Base-by-base conservation (phyloP, 2,113 vertebrate species). In the Serilophus lunatus region DNA sequence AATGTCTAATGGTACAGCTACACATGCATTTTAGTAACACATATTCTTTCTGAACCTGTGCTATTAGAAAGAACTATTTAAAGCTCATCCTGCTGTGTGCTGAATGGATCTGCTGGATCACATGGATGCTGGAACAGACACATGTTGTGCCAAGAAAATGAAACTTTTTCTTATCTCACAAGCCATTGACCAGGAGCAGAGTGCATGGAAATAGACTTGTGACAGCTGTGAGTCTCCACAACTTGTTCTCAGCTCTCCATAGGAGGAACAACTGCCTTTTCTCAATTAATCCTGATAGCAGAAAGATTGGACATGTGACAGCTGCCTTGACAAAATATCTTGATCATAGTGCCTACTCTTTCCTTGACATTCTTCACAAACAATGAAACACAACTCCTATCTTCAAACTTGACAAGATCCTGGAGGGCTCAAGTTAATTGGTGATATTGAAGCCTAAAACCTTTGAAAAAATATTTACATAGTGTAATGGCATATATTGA, bases 321-420 rank as follows among this genome's bases (percentile, higher is more conserved):
- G 57, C 33, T 91, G 40, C 81, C 65, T 89, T 87, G 91, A 92
- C 38, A n/a, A 94, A 95, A 68, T 86, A 61, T 49, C 83, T 92
- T 60, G 65, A 87, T 92, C 78, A 85, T 28, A 75, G 61, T 65
- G 42, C 44, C 92, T 92, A 92, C 71, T 91, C 66, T 86, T 85
- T 90, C 49, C 72, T 82, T 74, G 57, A 20, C 2, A 4, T 20
- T 59, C 63, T 82, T 94, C 51, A 49, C 20, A 77, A 69, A 31
- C 44, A 79, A 69, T 57, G 53, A 76, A 93, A 87, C 36, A 82
- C 45, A 45, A 71, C n/a, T 92, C n/a, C 40, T 68, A 9, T 72
- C 57, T 89, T 93, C 68, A 91, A 79, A 23, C 40, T 71, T 92
- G 57, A 82, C 31, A 88, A 86, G 51, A 40, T 56, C 70, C 54